Evolutionary conservation across 2,888 invertebrate species (phyloP), one percentile per base, ranked within the genome.

Genomic region (Lithodes maja): DNA sequence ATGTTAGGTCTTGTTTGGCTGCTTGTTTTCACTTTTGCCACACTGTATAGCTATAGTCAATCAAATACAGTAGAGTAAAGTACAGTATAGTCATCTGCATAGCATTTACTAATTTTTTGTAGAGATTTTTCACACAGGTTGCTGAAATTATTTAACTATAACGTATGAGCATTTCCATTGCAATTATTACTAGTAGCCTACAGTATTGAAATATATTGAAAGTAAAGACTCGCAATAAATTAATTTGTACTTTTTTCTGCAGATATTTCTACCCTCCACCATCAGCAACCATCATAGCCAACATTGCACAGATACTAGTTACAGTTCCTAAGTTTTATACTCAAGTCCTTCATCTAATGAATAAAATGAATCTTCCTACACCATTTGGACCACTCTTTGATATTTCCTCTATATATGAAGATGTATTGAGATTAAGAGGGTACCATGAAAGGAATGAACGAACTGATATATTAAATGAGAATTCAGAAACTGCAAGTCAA

Each of bases 341-440:
- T 0, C 95, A 95, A 93, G 96, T 96, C 9, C 93, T 99, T 80
- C 98, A 99, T 94, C 95, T 99, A 85, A 98, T 99, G 98, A 99
- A 99, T 93, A 97, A 97, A 94, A 98, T 99, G 98, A 97, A 97
- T 93, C 94, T 99, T 82, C 96, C 97, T 33, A 95, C 96, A 77
- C 99, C 99, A 0, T 98, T 99, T 85, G 90, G 83, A 61, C 55
- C 82, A 1, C 71, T 85, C 9, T 49, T 53, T 5, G 61, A 77
- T 2, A n/a, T 88, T 15, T 53, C 83, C 3, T 61, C 77, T 55
- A 9, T 80, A 1, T 85, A 69, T 68, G 77, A 61, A 52, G 69
- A 90, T 55, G 80, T 84, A 15, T 33, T 83, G 50, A 79, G 85
- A 54, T 17, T 84, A 69, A 49, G 86, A 33, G 83, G 83, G 3